Base-by-base conservation (phyloP, 2,888 invertebrate genomes). In the Nudaria mundana region DNA sequence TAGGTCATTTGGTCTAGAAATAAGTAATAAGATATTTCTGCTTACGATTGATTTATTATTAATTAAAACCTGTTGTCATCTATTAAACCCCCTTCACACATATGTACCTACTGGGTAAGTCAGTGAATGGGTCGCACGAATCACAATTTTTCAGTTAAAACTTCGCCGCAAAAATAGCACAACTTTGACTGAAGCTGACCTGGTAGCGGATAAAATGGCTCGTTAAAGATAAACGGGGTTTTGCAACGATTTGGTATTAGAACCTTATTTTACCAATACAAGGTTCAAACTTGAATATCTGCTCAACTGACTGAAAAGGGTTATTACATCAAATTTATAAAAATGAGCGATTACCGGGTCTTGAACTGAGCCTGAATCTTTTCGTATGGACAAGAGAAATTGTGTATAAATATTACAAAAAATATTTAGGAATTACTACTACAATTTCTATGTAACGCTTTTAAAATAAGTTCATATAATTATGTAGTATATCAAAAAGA, bases 211-310 rank as follows among this genome's bases (percentile, higher is more conserved):
- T 23, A 30, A 40, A 38, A 43, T 18, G 29, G 32, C 31, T 54
- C 44, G 28, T 45, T 43, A 54, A 49, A 37, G 32, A 33, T 29
- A 41, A 47, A 44, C 33, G 37, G 16, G n/a, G 29, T 32, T 0
- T n/a, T 8, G 7, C 7, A 16, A 18, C 12, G 5, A 30, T 1
- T n/a, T n/a, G 13, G 6, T 14, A 11, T 2, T 3, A n/a, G 24
- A 5, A 40, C 29, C 37, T 40, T 47, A 49, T 29, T 8, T 2
- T 11, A 11, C 1, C 3, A n/a, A 2, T 0, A 11, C 41, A 44
- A 31, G 32, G 46, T 37, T 12, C 1, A 37, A 26, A 38, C 44
- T 52, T 14, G 13, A 14, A n/a, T 28, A 20, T 7, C n/a, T 13
- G 6, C 7, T 15, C 6, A 10, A 8, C 6, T n/a, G n/a, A 4